These are phyloP conservation scores for Halocynthia aurantium DNA, from an alignment of 23 tunicate species.

Conservation along the genomic window DNA sequence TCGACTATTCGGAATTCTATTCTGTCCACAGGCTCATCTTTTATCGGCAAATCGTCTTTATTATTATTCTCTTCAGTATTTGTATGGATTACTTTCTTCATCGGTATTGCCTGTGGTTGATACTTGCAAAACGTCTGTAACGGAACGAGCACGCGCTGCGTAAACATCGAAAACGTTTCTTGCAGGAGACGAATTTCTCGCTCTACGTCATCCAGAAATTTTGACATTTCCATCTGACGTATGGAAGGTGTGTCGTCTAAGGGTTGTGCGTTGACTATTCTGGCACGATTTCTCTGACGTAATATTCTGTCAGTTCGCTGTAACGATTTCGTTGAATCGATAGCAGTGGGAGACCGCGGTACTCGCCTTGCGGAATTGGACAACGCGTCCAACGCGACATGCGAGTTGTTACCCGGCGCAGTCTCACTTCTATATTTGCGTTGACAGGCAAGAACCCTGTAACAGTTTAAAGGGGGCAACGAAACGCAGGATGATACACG, in stretches of 20 bases:
- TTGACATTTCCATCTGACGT: conserved; percentile 29
- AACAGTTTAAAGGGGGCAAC: conserved; percentile 9
- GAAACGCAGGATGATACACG: not conserved
- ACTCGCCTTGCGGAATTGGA: not conserved
- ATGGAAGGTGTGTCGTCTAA: conserved; percentile 1
- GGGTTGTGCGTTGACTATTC: conserved; percentile 1
- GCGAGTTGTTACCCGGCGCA: not conserved
- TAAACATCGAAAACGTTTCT: conserved; percentile 38
- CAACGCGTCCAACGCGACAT: not conserved
- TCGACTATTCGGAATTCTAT: conserved; percentile 56
- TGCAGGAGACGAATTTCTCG: conserved; percentile 32
- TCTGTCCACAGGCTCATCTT: not conserved
- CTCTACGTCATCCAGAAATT: conserved; percentile 47
- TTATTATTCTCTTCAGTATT: not conserved
- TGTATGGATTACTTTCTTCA: not conserved
- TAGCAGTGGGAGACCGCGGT: not conserved
- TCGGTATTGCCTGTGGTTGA: not conserved
- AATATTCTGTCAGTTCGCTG: conserved; percentile 5
- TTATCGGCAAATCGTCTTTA: not conserved
- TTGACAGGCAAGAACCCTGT: conserved; percentile 1
- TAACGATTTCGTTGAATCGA: not conserved
- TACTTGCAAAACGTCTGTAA: conserved; percentile 81
- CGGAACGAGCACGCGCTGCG: conserved; percentile 69
- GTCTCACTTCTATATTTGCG: not conserved
- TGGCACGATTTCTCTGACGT: not conserved